These are phyloP conservation scores for Nothura maculosa DNA, from an alignment of 2,797 vertebrate genomes.

Conservation along the genomic window DNA sequence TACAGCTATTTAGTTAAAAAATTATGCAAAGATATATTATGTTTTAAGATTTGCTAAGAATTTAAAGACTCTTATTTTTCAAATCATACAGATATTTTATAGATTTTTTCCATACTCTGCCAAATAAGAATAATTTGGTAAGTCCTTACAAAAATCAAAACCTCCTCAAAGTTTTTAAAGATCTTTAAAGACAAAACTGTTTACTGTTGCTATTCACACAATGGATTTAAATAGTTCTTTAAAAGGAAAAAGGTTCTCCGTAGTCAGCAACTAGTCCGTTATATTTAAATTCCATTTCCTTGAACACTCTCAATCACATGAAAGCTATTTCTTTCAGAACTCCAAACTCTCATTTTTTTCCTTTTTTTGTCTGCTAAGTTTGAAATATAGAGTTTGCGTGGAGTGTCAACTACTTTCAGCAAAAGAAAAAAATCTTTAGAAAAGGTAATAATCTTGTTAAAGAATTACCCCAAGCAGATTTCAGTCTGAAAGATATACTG, in stretches of 20 bases:
- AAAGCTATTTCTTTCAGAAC: neutral
- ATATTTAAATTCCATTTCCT: neutral
- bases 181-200: neutral
- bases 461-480: neutral
- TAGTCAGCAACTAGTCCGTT: neutral
- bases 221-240: neutral
- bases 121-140: neutral
- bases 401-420: neutral
- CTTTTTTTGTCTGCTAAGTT: neutral
- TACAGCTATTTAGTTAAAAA: neutral
- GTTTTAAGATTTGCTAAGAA: neutral
- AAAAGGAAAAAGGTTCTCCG: neutral
- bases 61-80: neutral
- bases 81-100: neutral
- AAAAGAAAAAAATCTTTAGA: neutral
- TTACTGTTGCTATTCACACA: neutral
- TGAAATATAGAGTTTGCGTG: neutral
- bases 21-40: neutral
- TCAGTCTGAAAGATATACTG: neutral
- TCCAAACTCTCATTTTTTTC: neutral
- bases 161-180: neutral
- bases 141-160: neutral
- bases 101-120: neutral
- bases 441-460: neutral
- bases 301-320: neutral